Conservation (phyloP, 1,140 invertebrate genomes). For the Mizuhopecten yessoensis region DNA sequence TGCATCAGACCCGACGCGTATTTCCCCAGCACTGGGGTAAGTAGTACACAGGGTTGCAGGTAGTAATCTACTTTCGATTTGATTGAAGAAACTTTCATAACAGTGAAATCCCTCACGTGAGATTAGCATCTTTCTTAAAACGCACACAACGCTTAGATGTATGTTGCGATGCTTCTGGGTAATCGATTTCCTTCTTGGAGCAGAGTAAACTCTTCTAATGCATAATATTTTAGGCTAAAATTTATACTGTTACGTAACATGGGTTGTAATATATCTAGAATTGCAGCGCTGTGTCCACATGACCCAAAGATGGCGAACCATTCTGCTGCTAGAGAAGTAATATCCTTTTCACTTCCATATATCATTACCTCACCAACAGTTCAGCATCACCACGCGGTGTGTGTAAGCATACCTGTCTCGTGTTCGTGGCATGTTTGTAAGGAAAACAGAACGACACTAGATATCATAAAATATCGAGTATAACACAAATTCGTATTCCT, state of each 20-base stretch:
- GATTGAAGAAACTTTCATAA: constrained; percentile 34
- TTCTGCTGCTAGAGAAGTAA: constrained; percentile 1
- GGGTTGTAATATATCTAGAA: not conserved
- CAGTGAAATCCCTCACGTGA: not conserved
- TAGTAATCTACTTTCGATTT: constrained; percentile 7
- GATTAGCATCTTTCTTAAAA: constrained; percentile 9
- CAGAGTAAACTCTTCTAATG: constrained; percentile 5
- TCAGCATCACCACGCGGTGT: not conserved
- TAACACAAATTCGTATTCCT: not conserved
- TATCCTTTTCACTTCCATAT: not conserved
- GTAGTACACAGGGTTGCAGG: not conserved
- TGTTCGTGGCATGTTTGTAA: not conserved
- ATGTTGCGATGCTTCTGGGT: not conserved
- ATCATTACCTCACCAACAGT: not conserved
- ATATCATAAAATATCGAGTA: not conserved
- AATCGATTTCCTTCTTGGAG: constrained; percentile 3
- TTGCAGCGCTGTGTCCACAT: not conserved
- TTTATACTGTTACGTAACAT: constrained; percentile 1
- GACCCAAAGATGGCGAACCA: not conserved
- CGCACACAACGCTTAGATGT: not conserved
- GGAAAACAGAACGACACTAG: not conserved
- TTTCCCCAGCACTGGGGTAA: not conserved
- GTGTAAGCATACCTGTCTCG: not conserved
- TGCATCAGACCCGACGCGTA: not conserved
- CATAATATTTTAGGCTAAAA: constrained; percentile 15